Evolutionary conservation across 2,113 vertebrate species (phyloP).

Genomic region (Mustelus asterias): DNA sequence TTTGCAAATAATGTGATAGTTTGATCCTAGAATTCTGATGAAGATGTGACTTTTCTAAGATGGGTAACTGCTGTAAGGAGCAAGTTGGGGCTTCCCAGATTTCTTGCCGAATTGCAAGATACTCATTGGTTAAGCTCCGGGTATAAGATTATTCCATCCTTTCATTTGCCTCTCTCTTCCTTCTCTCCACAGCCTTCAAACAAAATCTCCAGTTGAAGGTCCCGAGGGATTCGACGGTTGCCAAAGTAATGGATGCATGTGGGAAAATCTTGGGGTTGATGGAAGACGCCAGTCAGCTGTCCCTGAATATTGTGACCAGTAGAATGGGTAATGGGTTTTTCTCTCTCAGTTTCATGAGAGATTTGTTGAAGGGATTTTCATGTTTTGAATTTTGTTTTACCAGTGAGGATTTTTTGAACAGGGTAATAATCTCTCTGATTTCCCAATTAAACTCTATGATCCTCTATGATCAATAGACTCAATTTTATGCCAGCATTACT

Average conservation of each 20-base stretch:
- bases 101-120: background rate
- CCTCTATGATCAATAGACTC: no score
- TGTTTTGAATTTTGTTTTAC: no score
- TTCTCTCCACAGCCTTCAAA: conserved; percentile 47
- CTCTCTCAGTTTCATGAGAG: background rate
- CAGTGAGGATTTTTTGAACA: no score
- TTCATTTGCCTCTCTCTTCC: background rate
- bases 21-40: background rate
- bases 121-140: background rate
- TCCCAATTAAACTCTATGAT: no score
- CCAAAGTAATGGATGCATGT: conserved; percentile 49
- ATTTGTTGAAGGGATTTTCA: no score
- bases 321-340: conserved; percentile 45
- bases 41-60: background rate
- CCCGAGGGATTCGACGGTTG: conserved; percentile 51
- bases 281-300: conserved; percentile 51
- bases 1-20: background rate
- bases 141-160: background rate
- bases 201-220: conserved; percentile 54
- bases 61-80: no score
- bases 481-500: no score
- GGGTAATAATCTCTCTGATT: no score
- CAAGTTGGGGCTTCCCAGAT: background rate
- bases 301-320: conserved; percentile 40
- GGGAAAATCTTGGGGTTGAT: conserved; percentile 54